These are phyloP conservation scores for Pyralis farinalis DNA, from an alignment of 2,888 invertebrate species.

Conservation along the genomic window DNA sequence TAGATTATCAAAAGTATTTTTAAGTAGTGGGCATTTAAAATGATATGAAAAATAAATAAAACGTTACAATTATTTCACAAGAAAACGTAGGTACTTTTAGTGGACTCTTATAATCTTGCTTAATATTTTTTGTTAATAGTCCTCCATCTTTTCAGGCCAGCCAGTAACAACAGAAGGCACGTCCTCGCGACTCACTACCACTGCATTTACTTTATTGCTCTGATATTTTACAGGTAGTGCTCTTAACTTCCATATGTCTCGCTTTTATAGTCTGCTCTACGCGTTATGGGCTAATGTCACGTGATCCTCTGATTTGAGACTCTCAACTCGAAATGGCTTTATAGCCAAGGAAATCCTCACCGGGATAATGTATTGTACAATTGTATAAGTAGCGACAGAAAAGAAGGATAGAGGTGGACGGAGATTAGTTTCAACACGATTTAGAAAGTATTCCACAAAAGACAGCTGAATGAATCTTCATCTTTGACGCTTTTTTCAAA, in stretches of 20 bases:
- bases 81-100: too few species aligned
- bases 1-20: too few species aligned
- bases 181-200: constrained; percentile 53
- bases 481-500: too few species aligned
- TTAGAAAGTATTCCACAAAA: too few species aligned
- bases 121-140: constrained; percentile 18
- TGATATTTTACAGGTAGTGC: constrained; percentile 79
- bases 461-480: too few species aligned
- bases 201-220: constrained; percentile 79
- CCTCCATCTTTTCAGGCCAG: constrained; percentile 17
- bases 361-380: constrained; percentile 1
- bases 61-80: too few species aligned
- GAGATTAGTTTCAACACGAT: too few species aligned
- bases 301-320: constrained; percentile 56
- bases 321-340: constrained; percentile 14
- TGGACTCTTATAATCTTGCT: constrained; percentile 7
- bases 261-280: constrained; percentile 72
- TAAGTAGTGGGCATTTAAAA: too few species aligned
- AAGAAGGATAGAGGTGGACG: too few species aligned
- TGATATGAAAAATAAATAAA: too few species aligned
- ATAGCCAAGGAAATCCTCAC: constrained; percentile 9
- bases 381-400: too few species aligned
- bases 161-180: constrained; percentile 48
- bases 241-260: constrained; percentile 75
- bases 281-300: constrained; percentile 74